Percentiles rank a stretch among this genome's conserved stretches.
Conservation (phyloP, 2,797 vertebrate genomes). For the Acanthiza pusilla region DNA sequence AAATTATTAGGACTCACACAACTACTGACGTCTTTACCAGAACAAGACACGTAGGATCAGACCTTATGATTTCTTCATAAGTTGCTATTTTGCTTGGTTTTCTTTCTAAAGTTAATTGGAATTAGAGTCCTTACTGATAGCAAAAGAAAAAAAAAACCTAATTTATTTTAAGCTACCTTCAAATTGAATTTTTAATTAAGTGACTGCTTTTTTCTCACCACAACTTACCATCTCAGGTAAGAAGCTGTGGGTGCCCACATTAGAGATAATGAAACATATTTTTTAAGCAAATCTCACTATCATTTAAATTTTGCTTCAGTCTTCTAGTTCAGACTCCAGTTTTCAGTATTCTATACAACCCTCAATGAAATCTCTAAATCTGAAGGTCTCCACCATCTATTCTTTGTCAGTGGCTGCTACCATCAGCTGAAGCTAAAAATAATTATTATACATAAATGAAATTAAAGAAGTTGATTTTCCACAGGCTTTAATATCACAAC, state of each 20-base stretch:
- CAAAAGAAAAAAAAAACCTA: background rate
- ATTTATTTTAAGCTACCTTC: background rate
- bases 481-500: background rate
- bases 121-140: background rate
- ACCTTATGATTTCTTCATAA: background rate
- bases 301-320: background rate
- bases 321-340: background rate
- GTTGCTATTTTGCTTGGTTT: background rate
- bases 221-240: background rate
- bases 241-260: background rate
- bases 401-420: background rate
- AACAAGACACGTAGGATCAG: background rate
- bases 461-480: background rate
- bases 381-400: background rate
- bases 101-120: background rate
- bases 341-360: background rate
- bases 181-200: background rate
- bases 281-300: background rate
- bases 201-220: background rate
- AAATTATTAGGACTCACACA: background rate
- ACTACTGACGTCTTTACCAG: background rate
- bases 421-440: background rate
- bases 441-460: background rate
- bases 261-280: background rate
- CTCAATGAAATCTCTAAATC: background rate